These are phyloP conservation scores for Lordiphosa stackelbergi DNA, from an alignment of 1,140 invertebrate genomes.

Conservation along the genomic window DNA sequence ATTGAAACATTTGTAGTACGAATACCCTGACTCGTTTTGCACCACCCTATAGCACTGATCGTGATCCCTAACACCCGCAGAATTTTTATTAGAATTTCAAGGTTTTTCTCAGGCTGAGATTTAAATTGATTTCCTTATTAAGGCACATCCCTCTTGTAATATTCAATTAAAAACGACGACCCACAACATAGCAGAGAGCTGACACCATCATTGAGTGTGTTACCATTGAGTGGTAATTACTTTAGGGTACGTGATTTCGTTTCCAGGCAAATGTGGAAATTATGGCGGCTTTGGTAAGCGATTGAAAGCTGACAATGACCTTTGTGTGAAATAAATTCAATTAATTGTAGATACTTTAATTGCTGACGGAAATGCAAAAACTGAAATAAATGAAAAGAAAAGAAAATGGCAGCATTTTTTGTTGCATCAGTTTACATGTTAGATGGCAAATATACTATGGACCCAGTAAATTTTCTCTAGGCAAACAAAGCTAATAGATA, in stretches of 20 bases:
- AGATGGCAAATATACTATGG: too few relatives aligned
- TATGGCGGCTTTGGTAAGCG: constrained; percentile 39
- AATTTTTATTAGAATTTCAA: constrained; percentile 52
- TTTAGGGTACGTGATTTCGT: constrained; percentile 40
- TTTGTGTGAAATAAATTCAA: constrained; percentile 52
- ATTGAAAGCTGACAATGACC: constrained; percentile 53
- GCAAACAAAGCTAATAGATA: too few relatives aligned
- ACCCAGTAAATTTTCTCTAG: too few relatives aligned
- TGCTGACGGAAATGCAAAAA: constrained; percentile 1
- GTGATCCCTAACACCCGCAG: constrained; percentile 69
- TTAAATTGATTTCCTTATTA: constrained; percentile 77
- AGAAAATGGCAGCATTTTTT: too few relatives aligned
- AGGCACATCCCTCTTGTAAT: constrained; percentile 74
- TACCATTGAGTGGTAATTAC: constrained; percentile 60
- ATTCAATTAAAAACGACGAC: constrained; percentile 73
- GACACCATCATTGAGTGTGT: constrained; percentile 46
- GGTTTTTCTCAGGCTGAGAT: constrained; percentile 71
- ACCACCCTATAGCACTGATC: constrained; percentile 13
- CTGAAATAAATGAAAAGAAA: too few relatives aligned
- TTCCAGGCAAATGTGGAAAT: constrained; percentile 37
- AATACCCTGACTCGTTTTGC: constrained; percentile 37
- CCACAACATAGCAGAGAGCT: constrained; percentile 17
- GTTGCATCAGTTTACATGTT: too few relatives aligned
- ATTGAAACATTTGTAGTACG: constrained; percentile 36
- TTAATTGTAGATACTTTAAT: constrained; percentile 52